Base-by-base conservation (phyloP, 1,140 invertebrate genomes). In the Elysia chlorotica region DNA sequence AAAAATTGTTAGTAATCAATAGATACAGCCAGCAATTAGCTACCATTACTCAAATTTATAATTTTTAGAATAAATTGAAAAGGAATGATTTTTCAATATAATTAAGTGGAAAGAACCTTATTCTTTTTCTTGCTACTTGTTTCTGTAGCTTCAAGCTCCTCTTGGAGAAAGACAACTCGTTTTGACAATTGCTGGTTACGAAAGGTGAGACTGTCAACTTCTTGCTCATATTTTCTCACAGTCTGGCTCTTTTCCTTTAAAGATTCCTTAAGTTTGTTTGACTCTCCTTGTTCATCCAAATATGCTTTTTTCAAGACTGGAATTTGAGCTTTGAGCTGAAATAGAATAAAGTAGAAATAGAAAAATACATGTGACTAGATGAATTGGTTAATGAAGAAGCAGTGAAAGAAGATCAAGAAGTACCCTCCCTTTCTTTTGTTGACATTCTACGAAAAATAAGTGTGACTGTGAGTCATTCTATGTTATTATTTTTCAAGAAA, bases 181-280 rank as follows among this genome's bases (percentile, higher is more conserved):
- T 94, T 94, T 38, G 94, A 94, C 69, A 98, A 87, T 85, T 98
- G 96, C 78, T 96, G 94, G 88, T 98, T 98, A 56, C 96, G 90
- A 89, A 98, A 98, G 35, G 91, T 92, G 66, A 98, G 86, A 78
- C 95, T 96, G 84, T 98, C 96, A 76, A 96, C 92, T 88, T 98
- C 96, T 85, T 96, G 93, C 82, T 96, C 95, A 37, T 92, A 91
- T 88, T 95, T 94, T 14, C 96, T 89, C 41, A 96, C 83, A 53
- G 91, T 89, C 76, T 96, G 94, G 79, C 96, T 95, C 81, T 92
- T 92, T 73, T 93, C 92, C 82, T 94, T 94, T 1, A 96, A 74
- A 25, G 74, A 76, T 78, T 89, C 89, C 82, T 87, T 87, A 25
- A 89, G 83, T 70, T 92, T 91, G 30, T 89, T 88, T 78, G 90